Conservation (phyloP, 2,888 invertebrate genomes). For the Biston betularia region DNA sequence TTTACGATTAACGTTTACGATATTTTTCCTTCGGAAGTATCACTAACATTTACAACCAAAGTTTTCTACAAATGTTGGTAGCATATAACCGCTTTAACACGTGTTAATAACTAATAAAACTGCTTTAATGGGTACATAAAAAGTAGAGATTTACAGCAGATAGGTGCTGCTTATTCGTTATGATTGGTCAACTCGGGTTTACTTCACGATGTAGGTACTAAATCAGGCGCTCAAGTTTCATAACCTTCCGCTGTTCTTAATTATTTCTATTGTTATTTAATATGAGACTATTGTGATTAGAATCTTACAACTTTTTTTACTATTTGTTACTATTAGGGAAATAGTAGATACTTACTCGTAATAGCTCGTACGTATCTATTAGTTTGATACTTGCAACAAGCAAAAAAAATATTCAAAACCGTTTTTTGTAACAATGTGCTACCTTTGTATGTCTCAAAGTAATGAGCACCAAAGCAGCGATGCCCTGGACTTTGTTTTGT, state of each 20-base stretch:
- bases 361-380: background rate
- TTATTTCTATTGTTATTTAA: slow-evolving; percentile 47
- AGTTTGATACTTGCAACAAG: background rate
- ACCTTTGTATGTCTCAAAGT: too few relatives aligned
- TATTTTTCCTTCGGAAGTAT: slow-evolving; percentile 36
- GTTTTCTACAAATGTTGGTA: slow-evolving; percentile 82
- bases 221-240: slow-evolving; percentile 61
- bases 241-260: slow-evolving; percentile 58
- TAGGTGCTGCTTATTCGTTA: slow-evolving; percentile 72
- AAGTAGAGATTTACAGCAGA: slow-evolving; percentile 84
- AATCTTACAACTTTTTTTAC: slow-evolving; percentile 24
- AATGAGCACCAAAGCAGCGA: too few relatives aligned
- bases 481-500: too few relatives aligned
- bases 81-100: slow-evolving; percentile 78
- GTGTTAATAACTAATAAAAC: slow-evolving; percentile 86
- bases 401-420: too few relatives aligned
- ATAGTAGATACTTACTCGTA: background rate
- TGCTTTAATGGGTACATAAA: slow-evolving; percentile 84
- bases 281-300: slow-evolving; percentile 20
- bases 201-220: slow-evolving; percentile 51
- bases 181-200: slow-evolving; percentile 72
- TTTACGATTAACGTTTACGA: slow-evolving; percentile 28
- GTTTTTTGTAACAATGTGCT: too few relatives aligned
- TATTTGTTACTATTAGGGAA: slow-evolving; percentile 18
- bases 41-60: slow-evolving; percentile 73